Percentiles rank a stretch among this genome's conserved stretches.
Evolutionary conservation across 2,797 vertebrate genomes (phyloP).

Genomic region (Avahi laniger): DNA sequence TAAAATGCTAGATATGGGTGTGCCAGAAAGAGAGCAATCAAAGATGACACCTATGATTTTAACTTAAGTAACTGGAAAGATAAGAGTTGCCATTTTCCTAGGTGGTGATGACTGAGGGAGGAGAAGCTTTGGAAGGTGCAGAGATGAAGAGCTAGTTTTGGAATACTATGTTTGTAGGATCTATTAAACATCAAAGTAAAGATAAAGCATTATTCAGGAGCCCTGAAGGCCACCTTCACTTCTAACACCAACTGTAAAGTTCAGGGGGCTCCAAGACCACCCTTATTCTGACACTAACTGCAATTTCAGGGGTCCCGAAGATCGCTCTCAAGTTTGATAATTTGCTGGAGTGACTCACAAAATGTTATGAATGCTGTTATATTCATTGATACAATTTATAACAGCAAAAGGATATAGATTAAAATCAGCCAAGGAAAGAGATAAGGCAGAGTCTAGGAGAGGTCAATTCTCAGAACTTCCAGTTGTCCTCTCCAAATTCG

Average conservation of each 20-base stretch:
- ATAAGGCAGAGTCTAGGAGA: not conserved
- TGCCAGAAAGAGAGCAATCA: not conserved
- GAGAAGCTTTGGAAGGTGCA: not conserved
- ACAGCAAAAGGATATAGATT: not conserved
- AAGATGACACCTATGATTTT: not conserved
- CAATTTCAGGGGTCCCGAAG: not conserved
- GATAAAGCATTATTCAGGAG: not conserved
- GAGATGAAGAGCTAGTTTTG: not conserved
- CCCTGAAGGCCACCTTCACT: not conserved
- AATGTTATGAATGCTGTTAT: not conserved
- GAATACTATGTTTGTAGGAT: not conserved
- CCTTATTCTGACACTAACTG: not conserved
- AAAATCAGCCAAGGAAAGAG: not conserved
- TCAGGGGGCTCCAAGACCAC: not conserved
- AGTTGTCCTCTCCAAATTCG: not conserved
- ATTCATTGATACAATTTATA: not conserved
- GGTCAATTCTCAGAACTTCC: not conserved
- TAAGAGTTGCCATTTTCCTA: not conserved
- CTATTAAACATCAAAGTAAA: not conserved
- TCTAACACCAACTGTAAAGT: not conserved
- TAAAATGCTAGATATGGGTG: not conserved
- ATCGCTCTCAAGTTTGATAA: not conserved
- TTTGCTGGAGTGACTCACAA: not conserved
- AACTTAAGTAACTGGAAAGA: not conserved
- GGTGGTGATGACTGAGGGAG: not conserved